phyloP scores from a whole-genome alignment of 1,140 invertebrate species.

The Drosophila tsacasi region DNA sequence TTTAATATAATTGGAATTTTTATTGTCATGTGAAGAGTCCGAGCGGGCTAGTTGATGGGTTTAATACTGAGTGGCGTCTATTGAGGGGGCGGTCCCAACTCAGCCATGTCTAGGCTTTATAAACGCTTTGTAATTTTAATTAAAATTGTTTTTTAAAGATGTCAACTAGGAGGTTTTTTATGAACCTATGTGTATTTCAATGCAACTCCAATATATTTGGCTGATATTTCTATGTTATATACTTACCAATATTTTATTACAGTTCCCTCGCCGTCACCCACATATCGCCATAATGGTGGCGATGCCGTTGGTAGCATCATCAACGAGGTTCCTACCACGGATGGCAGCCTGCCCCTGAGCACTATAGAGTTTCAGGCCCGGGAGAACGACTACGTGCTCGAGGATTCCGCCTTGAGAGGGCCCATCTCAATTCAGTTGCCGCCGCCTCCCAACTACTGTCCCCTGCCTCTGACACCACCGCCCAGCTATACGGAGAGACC shows the following conservation, averaged over 20 bases:
- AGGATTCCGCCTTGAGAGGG: slow-evolving; percentile 25
- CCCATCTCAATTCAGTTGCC: slow-evolving; percentile 35
- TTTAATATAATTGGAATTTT: slow-evolving; percentile 73
- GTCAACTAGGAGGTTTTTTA: neutral
- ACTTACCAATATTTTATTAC: neutral
- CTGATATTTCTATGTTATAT: too few relatives aligned
- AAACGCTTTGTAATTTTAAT: neutral
- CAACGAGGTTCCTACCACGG: slow-evolving; percentile 10
- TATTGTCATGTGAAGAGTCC: slow-evolving; percentile 51
- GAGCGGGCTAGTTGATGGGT: neutral
- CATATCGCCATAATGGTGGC: slow-evolving; percentile 41
- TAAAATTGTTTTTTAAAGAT: neutral
- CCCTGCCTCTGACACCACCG: slow-evolving; percentile 71
- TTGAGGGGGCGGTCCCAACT: slow-evolving; percentile 8
- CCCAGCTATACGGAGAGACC: slow-evolving; percentile 70
- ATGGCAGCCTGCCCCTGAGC: slow-evolving; percentile 13
- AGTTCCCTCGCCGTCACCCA: slow-evolving; percentile 32
- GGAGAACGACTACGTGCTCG: slow-evolving; percentile 68
- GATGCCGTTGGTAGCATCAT: slow-evolving; percentile 17
- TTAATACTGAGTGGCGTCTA: neutral
- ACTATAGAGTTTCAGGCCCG: slow-evolving; percentile 53
- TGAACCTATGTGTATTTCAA: too few relatives aligned
- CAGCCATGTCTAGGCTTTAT: neutral
- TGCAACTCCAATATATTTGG: too few relatives aligned
- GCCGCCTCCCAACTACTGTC: slow-evolving; percentile 67